Evolutionary conservation across 2,888 invertebrate species (phyloP), one percentile per base, ranked within the genome.

Genomic region (Lycophotia porphyrea): DNA sequence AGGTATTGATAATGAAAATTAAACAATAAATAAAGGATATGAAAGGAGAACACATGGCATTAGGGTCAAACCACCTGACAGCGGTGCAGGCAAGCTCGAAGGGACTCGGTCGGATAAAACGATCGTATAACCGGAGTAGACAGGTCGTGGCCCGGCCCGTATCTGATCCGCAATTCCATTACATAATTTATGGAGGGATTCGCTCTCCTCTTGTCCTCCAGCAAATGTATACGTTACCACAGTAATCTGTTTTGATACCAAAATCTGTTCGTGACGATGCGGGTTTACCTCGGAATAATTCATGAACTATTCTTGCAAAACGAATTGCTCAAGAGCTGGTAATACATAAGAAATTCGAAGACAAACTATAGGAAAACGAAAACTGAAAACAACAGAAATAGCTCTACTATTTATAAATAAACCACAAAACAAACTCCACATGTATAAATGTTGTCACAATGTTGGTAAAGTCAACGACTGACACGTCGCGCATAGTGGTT

Each of bases 151-250:
- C 82, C 89, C 82, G 86, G 84, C 83, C 85, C 88, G 81, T 92
- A 90, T 91, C 91, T 89, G 91, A 92, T 91, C 89, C 84, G 68
- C 87, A 89, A 84, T 84, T 84, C 85, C 83, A 87, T 92, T 92
- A 91, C 89, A 93, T 93, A 93, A 93, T 93, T 92, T 91, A 93
- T 92, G 80, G 84, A 88, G 89, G 90, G 88, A 86, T 84, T 86
- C 80, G 78, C 66, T 74, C 74, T 74, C 52, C 52, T 80, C 74
- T 82, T 76, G 71, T 76, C 78, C 75, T 69, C 49, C 68, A 66
- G 77, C 47, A 78, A 81, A 85, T 85, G 86, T 86, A 84, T 86
- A 82, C 65, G 55, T 73, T 65, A 69, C 58, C 67, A 69, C 34
- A 60, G 34, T 58, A 74, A 71, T 76, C 49, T 58, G 68, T 78